Conservation (phyloP, 2,113 vertebrate genomes). For the Lasiurus cinereus region DNA sequence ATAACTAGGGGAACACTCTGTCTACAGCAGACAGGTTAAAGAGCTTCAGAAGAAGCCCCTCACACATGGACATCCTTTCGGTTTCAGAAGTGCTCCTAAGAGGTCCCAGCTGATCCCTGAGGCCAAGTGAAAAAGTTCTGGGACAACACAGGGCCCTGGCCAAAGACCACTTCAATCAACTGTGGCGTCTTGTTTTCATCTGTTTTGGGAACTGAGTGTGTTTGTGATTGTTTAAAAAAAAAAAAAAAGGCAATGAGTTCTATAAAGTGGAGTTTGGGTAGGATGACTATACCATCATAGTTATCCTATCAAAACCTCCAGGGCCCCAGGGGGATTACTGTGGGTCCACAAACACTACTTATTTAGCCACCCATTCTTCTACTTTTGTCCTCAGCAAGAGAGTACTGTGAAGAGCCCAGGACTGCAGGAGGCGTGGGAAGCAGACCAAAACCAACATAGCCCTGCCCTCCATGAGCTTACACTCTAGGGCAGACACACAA, state of each 20-base stretch:
- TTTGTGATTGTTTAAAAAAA: slow-evolving; percentile 38
- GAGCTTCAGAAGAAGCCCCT: slow-evolving; percentile 7
- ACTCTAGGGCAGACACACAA: background rate
- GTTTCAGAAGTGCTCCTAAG: background rate
- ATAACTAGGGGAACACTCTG: slow-evolving; percentile 10
- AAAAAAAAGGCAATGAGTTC: background rate
- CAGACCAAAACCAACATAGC: background rate
- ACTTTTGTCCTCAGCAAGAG: background rate
- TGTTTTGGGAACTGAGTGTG: slow-evolving; percentile 39
- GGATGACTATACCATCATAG: background rate
- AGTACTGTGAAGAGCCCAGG: background rate
- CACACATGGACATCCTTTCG: background rate
- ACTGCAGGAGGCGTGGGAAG: background rate
- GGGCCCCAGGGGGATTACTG: background rate
- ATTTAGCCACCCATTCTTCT: background rate
- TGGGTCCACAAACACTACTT: background rate
- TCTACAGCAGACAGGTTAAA: slow-evolving; percentile 58
- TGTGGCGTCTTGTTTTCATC: background rate
- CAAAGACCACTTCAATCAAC: slow-evolving; percentile 5
- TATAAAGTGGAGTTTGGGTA: slow-evolving; percentile 15
- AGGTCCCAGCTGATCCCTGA: background rate
- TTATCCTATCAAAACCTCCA: background rate
- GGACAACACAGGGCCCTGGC: background rate
- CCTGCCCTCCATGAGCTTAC: background rate
- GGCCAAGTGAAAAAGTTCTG: background rate